Evolutionary conservation across 2,797 vertebrate species (phyloP), one percentile per base, ranked within the genome.

Genomic region (Odontamblyopus rebecca): DNA sequence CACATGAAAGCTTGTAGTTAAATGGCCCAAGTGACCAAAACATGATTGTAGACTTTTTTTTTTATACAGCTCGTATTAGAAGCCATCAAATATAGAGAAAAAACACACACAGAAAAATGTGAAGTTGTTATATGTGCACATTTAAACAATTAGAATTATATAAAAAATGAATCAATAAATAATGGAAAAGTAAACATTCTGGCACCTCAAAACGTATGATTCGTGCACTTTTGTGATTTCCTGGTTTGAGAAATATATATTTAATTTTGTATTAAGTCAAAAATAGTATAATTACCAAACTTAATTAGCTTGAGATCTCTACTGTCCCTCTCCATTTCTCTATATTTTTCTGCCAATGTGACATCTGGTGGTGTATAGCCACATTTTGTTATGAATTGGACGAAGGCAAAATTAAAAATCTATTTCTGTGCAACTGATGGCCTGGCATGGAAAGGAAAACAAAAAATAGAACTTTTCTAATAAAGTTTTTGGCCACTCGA

Each of bases 381-480:
- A 63, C 44, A 66, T 66, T 48, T 66, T 51, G 63, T 29, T 8
- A 48, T 66, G 23, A 50, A 50, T 50, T 66, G 44, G 41, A 29
- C n/a, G 3, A 51, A 50, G 23, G 41, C 6, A 18, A 50, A 66
- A 64, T 64, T 44, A 64, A 64, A 64, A 64, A 50, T 50, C 41
- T 50, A 48, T 30, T 29, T 66, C 27, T 1, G 44, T 51, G 41
- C 23, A 66, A 29, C 13, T 18, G 23, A 66, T 29, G 44, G 41
- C 13, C 44, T 50, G 44, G 44, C 64, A 86, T 78, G 71, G 66
- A 64, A 81, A 82, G 1, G 18, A 86, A 83, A 67, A 68, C 75
- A 76, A 35, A 35, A 32, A 66, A 50, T 65, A 27, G 26, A 65
- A 6, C 44, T 27, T 26, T 48, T 63, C 35, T 19, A 66, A 48